A percentile compares a stretch with the other conserved stretches of the same genome.
Evolutionary conservation across 2,113 vertebrate species (phyloP).

Genomic region (Tichodroma muraria): DNA sequence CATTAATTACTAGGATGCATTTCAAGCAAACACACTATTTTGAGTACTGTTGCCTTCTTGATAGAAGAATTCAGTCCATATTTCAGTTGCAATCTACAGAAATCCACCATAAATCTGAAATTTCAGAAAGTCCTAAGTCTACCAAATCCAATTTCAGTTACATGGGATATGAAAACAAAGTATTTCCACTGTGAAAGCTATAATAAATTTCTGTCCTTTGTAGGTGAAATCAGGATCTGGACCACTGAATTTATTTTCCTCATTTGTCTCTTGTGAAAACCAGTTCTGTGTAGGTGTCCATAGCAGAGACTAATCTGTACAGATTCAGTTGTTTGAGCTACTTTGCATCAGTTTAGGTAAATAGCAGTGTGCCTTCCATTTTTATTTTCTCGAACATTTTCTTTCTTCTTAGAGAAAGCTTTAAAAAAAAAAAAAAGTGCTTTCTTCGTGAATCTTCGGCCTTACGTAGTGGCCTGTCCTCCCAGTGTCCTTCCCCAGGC

Average conservation of each 20-base stretch:
- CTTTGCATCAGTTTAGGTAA: slow-evolving; percentile 50
- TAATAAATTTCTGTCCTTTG: neutral
- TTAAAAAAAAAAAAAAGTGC: slow-evolving; percentile 30
- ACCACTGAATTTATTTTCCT: slow-evolving; percentile 34
- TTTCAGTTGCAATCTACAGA: neutral
- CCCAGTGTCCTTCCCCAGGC: slow-evolving; percentile 92
- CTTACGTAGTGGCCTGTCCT: slow-evolving; percentile 90
- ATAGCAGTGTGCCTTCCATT: neutral
- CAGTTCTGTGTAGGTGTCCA: neutral
- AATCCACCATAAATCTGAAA: neutral
- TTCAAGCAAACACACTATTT: neutral
- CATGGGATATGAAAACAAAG: neutral
- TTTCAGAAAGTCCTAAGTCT: neutral
- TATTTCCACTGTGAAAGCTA: neutral
- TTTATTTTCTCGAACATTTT: slow-evolving; percentile 4
- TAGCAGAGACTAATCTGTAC: neutral
- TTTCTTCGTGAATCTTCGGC: slow-evolving; percentile 71
- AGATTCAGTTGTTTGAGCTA: slow-evolving; percentile 28
- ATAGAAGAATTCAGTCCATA: neutral
- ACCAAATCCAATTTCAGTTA: neutral
- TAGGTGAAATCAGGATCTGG: neutral
- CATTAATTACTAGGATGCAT: neutral
- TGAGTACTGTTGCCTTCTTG: neutral
- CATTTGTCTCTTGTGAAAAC: neutral
- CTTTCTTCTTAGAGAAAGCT: slow-evolving; percentile 51